These are phyloP conservation scores for Listronotus oregonensis DNA, from an alignment of 1,140 invertebrate genomes.

Conservation along the genomic window DNA sequence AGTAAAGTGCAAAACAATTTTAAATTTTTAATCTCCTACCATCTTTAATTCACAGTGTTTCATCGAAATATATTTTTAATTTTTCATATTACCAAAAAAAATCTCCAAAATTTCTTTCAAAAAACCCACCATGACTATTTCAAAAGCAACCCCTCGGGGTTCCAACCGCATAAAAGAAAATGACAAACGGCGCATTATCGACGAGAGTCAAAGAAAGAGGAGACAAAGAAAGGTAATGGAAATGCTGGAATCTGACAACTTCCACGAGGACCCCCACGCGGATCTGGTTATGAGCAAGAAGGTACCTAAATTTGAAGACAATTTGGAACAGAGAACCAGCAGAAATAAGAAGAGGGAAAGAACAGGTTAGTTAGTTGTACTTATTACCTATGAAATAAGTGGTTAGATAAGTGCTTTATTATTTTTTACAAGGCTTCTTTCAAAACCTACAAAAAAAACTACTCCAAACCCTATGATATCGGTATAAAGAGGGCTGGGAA, in stretches of 20 bases:
- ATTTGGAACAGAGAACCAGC: conserved; percentile 72
- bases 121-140: conserved; percentile 36
- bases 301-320: conserved; percentile 93
- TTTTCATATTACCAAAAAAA: conserved; percentile 3
- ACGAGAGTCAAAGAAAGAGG: conserved; percentile 83
- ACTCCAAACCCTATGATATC: no score
- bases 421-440: no score
- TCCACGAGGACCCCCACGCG: conserved; percentile 96
- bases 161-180: conserved; percentile 47
- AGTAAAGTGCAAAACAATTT: no score
- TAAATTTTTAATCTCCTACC: no score
- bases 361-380: conserved; percentile 17
- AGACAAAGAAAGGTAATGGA: conserved; percentile 89
- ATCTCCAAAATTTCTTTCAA: conserved; percentile 18
- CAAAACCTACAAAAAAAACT: no score
- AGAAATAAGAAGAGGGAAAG: conserved; percentile 78
- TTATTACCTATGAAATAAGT: not conserved
- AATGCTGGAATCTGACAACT: conserved; percentile 95
- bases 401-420: no score
- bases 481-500: no score
- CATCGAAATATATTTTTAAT: no score
- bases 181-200: conserved; percentile 80
- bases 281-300: conserved; percentile 96
- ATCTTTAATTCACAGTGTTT: no score
- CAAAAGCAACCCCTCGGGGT: conserved; percentile 38